Percentiles rank a stretch among this genome's conserved stretches.
phyloP scores from a whole-genome alignment of 2,888 invertebrate species.

The Drosophila heteroneura region DNA sequence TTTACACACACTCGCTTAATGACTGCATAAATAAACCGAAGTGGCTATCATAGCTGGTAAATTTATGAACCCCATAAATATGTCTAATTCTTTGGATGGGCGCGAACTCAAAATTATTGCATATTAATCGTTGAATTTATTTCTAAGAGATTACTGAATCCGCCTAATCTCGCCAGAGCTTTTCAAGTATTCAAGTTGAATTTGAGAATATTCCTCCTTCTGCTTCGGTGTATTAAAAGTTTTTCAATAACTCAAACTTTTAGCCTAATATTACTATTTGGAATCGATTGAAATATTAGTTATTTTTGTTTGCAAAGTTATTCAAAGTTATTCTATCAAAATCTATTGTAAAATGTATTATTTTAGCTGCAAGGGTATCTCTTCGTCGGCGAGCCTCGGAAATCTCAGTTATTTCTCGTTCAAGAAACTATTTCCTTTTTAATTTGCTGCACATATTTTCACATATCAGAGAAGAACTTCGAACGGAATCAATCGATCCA shows the following conservation, averaged over 20 bases:
- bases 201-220: neutral
- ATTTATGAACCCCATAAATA: conserved; percentile 76
- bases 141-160: neutral
- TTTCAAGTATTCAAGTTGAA: neutral
- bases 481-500: neutral
- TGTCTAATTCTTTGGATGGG: conserved; percentile 74
- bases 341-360: too few relatives aligned
- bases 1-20: conserved; percentile 25
- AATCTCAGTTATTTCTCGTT: neutral
- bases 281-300: neutral
- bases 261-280: neutral
- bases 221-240: neutral
- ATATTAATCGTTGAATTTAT: conserved; percentile 11
- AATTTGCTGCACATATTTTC: neutral
- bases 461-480: neutral
- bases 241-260: neutral
- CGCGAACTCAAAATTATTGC: conserved; percentile 18
- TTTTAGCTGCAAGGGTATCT: neutral
- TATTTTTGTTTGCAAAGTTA: neutral
- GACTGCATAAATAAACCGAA: conserved; percentile 17
- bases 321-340: neutral
- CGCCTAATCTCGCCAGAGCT: neutral
- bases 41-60: conserved; percentile 55
- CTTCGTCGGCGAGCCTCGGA: neutral
- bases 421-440: neutral